Percentiles rank a stretch among this genome's conserved stretches.
Conservation (phyloP, 2,797 vertebrate genomes). For the Etheostoma nigrum region DNA sequence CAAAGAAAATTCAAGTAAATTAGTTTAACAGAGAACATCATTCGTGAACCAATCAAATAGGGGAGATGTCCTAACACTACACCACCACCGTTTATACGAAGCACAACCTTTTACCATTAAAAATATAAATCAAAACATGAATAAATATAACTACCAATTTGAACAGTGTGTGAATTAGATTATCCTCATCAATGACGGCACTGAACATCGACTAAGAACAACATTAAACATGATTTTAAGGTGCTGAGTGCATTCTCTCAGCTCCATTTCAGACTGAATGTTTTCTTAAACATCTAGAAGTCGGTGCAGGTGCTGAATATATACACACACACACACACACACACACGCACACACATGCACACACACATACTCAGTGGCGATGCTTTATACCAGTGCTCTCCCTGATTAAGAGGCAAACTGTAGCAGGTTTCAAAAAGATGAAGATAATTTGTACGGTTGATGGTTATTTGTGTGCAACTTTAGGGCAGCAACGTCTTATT, state of each 20-base stretch:
- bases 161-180: constrained; percentile 78
- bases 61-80: constrained; percentile 59
- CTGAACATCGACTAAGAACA: constrained; percentile 74
- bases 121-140: constrained; percentile 78
- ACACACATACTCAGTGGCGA: constrained; percentile 71
- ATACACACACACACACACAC: constrained; percentile 64
- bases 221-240: constrained; percentile 73
- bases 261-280: constrained; percentile 31
- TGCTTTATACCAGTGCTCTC: constrained; percentile 64
- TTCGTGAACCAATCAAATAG: constrained; percentile 68
- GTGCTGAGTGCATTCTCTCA: constrained; percentile 73
- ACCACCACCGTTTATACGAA: constrained; percentile 79
- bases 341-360: constrained; percentile 63
- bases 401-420: constrained; percentile 68
- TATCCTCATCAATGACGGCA: constrained; percentile 69
- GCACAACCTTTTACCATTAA: constrained; percentile 75
- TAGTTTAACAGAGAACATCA: constrained; percentile 72
- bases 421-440: constrained; percentile 55
- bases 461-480: constrained; percentile 59
- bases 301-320: constrained; percentile 58
- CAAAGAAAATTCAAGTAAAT: constrained; percentile 83
- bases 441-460: constrained; percentile 46
- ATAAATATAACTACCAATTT: constrained; percentile 82
- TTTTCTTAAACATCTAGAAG: constrained; percentile 39
- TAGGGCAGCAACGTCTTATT: constrained; percentile 74